Base-by-base conservation (phyloP, 2,888 invertebrate genomes). In the Melitaea athalia region DNA sequence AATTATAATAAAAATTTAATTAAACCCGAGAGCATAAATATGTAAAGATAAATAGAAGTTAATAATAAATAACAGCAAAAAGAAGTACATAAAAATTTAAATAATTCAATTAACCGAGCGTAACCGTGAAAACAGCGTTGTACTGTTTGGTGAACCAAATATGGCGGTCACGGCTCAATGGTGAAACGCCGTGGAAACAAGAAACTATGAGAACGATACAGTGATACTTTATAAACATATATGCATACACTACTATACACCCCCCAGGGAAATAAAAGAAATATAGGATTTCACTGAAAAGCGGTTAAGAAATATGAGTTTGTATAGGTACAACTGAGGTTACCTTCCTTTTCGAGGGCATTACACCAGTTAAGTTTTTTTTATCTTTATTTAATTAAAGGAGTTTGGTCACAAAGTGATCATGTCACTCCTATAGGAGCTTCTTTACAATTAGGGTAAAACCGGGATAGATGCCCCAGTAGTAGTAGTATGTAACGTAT, bases 151-250 rank as follows among this genome's bases (percentile, higher is more conserved):
- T 67, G 63, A 38, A 47, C 70, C 72, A 63, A 72, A 72, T 68
- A 72, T 63, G 72, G 72, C 60, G 55, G 65, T 62, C 67, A 72
- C 67, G 72, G 69, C 60, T 72, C 57, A 72, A 63, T 70, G 65
- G 70, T 65, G 69, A 64, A 17, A 61, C 69, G 59, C 63, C 72
- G 72, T 72, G 72, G 55, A 38, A 55, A 55, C 67, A 70, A 72
- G 64, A 57, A 65, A 59, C 52, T 33, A 10, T 59, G 14, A 43
- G 31, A n/a, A n/a, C 24, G 50, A 52, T 52, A 24, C 52, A 45
- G 4, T 45, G 45, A 45, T 45, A 45, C 45, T 45, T 14, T 8
- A 14, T 45, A 14, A 10, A 11, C 12, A 6, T 5, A 52, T 10
- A 31, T 12, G 24, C 50, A 17, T 8, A 50, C 50, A 1, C 10